A percentile compares a stretch with the other conserved stretches of the same genome.
Conservation (phyloP, 2,113 vertebrate species). For the Festucalex cinctus region DNA sequence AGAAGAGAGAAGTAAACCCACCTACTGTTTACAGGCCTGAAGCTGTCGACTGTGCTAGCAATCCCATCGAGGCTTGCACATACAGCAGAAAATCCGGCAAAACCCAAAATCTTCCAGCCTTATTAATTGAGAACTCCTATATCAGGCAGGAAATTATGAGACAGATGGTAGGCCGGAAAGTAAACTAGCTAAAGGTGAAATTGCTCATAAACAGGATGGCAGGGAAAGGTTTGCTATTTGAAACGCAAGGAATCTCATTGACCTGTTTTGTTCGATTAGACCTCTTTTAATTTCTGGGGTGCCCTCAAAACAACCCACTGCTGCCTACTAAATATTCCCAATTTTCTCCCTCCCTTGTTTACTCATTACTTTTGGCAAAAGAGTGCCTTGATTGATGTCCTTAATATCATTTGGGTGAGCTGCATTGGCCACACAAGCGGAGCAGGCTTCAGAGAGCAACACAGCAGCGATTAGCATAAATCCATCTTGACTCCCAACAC, state of each 20-base stretch:
- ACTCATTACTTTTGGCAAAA: slow-evolving; percentile 53
- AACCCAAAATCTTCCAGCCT: slow-evolving; percentile 48
- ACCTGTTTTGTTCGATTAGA: slow-evolving; percentile 21
- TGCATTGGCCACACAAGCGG: slow-evolving; percentile 51
- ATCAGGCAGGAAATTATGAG: slow-evolving; percentile 37
- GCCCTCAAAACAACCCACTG: slow-evolving; percentile 36
- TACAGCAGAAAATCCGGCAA: slow-evolving; percentile 49
- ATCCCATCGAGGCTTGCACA: slow-evolving; percentile 51
- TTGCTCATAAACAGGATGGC: slow-evolving; percentile 35
- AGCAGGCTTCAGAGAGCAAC: slow-evolving; percentile 62
- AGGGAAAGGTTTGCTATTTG: slow-evolving; percentile 13
- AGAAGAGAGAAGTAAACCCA: slow-evolving; percentile 75
- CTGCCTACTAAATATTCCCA: slow-evolving; percentile 52
- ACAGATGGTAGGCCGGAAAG: slow-evolving; percentile 44
- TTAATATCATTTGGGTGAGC: slow-evolving; percentile 67
- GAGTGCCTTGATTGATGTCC: slow-evolving; percentile 64
- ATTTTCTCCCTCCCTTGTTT: slow-evolving; percentile 59
- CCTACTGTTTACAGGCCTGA: slow-evolving; percentile 76
- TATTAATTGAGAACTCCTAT: slow-evolving; percentile 57
- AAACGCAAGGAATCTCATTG: slow-evolving; percentile 12
- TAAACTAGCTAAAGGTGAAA: slow-evolving; percentile 38
- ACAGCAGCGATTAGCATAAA: slow-evolving; percentile 64
- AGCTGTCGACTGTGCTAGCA: slow-evolving; percentile 65
- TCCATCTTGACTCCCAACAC: slow-evolving; percentile 66
- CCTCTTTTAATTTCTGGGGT: slow-evolving; percentile 21